Percentiles rank a stretch among this genome's conserved stretches.
These are phyloP conservation scores for Mesochorus sp. DNA, from an alignment of 2,888 invertebrate species.

Conservation along the genomic window DNA sequence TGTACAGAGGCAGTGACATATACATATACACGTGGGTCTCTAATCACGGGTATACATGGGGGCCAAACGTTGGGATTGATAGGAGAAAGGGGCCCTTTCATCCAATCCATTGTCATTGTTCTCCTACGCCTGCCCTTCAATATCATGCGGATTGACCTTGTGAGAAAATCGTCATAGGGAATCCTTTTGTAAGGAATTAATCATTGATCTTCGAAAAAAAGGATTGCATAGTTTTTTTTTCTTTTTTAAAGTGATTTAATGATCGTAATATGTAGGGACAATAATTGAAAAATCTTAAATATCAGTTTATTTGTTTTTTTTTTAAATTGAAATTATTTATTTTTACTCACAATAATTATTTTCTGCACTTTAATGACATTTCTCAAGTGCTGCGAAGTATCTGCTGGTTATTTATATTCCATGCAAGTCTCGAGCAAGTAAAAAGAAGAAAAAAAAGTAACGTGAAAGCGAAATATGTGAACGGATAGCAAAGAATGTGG, in stretches of 20 bases:
- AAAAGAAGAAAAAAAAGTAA: background rate
- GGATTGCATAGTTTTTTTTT: background rate
- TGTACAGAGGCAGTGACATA: slow-evolving; percentile 1
- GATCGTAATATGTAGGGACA: no score
- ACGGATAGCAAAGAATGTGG: background rate
- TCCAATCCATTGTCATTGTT: slow-evolving; percentile 22
- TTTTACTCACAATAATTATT: no score
- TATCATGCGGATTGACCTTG: slow-evolving; percentile 3
- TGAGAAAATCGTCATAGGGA: background rate
- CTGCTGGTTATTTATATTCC: background rate
- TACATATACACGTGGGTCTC: slow-evolving; percentile 15
- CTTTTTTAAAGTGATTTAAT: no score
- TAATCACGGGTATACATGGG: slow-evolving; percentile 48
- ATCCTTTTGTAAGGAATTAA: background rate
- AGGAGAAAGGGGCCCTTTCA: slow-evolving; percentile 10
- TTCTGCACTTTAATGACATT: no score
- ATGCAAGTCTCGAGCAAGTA: background rate
- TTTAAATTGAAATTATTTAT: no score
- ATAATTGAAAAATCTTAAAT: no score
- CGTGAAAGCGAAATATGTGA: background rate
- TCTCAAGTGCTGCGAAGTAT: no score
- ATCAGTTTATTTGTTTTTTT: no score
- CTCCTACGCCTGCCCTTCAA: background rate
- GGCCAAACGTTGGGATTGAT: slow-evolving; percentile 35
- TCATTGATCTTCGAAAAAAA: background rate